Conservation (phyloP, 1,140 invertebrate genomes). For the Chlorops oryzae region DNA sequence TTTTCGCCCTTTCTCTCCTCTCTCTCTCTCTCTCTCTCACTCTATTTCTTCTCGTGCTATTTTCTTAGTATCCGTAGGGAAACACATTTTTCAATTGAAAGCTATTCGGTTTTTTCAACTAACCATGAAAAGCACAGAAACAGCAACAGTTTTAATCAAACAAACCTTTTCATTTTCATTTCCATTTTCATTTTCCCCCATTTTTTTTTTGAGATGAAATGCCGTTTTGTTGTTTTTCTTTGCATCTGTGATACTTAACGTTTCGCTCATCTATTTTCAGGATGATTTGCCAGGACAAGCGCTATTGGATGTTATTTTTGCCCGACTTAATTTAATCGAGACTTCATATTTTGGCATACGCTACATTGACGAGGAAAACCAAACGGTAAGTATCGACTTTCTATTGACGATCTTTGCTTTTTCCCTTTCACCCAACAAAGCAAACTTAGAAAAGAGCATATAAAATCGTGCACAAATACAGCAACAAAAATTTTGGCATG, state of each 20-base stretch:
- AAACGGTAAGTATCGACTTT: constrained; percentile 72
- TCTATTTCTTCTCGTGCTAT: neutral
- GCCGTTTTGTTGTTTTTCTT: constrained; percentile 6
- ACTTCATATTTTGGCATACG: constrained; percentile 89
- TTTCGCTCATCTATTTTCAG: constrained; percentile 58
- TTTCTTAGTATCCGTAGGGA: neutral
- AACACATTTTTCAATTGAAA: too few relatives aligned
- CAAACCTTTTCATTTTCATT: constrained; percentile 17
- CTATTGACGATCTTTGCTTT: too few relatives aligned
- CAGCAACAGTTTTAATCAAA: constrained; percentile 11
- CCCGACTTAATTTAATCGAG: constrained; percentile 84
- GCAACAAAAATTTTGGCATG: too few relatives aligned
- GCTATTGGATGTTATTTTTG: constrained; percentile 79
- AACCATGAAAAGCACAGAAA: constrained; percentile 17
- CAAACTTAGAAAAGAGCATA: too few relatives aligned
- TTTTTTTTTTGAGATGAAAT: constrained; percentile 4
- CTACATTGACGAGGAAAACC: constrained; percentile 78
- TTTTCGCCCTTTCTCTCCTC: neutral
- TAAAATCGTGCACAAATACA: too few relatives aligned
- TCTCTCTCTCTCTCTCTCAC: neutral
- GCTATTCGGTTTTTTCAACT: too few relatives aligned
- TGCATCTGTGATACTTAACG: constrained; percentile 15
- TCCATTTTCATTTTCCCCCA: constrained; percentile 13
- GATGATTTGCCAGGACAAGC: constrained; percentile 77
- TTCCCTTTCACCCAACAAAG: neutral